Base-by-base conservation (phyloP, 2,113 vertebrate genomes). In the Ciconia maguari region DNA sequence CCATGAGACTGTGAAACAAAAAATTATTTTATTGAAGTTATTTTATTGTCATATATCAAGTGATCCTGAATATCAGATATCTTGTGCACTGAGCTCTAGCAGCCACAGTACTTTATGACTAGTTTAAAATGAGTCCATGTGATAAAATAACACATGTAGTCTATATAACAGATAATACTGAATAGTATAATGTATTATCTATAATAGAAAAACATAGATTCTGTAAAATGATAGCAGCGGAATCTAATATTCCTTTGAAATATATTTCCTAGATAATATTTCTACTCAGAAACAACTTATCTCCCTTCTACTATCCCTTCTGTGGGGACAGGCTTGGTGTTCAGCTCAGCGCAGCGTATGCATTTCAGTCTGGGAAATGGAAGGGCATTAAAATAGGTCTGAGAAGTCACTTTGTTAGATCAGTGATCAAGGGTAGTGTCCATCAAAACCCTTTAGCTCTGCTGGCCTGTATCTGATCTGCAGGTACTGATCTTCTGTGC, bases 101-200 rank as follows among this genome's bases (percentile, higher is more conserved):
- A 92, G 64, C 41, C 77, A 65, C 46, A 51, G 26, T 76, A 75
- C 49, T 96, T 94, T 82, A 89, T 90, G 86, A 71, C 71, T 89
- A 13, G 52, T 65, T 92, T 79, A 71, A 96, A 94, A 84, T 69
- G 65, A 90, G 69, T 76, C 74, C 57, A 82, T 87, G 77, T 89
- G 95, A 91, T 92, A 90, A 95, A 93, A 64, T 75, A 96, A 91
- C 83, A 93, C 69, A 32, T 71, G 48, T 76, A 64, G 60, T 71
- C 83, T 81, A 52, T 79, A 27, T 61, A 93, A 58, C 32, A 82
- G 87, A 93, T 94, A 96, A 89, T 87, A 36, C 25, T 36, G 81
- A 64, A 44, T 64, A 48, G 44, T 49, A 14, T 81, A 62, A 88
- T 86, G 8, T 90, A 87, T 89, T 96, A 85, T 54, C 80, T 89